Percentiles rank a stretch among this genome's conserved stretches.
Evolutionary conservation across 2,888 invertebrate genomes (phyloP).

Genomic region (Epirrhoe tristata): DNA sequence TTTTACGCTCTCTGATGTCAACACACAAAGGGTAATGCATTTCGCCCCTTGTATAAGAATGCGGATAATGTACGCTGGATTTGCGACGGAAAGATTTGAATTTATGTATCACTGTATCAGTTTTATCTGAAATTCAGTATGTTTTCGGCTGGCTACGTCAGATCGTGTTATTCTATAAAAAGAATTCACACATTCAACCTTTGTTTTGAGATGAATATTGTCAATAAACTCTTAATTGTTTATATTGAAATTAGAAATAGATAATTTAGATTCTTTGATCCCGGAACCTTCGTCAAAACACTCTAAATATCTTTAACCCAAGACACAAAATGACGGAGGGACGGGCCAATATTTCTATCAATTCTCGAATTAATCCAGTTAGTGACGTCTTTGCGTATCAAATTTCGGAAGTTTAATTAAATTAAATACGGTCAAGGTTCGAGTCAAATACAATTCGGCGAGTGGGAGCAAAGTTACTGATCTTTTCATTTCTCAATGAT

Average conservation of each 20-base stretch:
- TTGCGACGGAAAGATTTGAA: slow-evolving; percentile 29
- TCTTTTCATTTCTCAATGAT: slow-evolving; percentile 19
- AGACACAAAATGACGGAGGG: slow-evolving; percentile 4
- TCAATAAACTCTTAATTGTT: background rate
- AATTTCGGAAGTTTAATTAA: slow-evolving; percentile 34
- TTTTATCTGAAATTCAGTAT: slow-evolving; percentile 7
- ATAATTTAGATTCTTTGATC: background rate
- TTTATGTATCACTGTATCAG: slow-evolving; percentile 29
- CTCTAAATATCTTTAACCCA: background rate
- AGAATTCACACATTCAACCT: background rate
- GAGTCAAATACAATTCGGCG: slow-evolving; percentile 18
- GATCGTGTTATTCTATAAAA: too few relatives aligned
- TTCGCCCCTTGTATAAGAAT: slow-evolving; percentile 57
- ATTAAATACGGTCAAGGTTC: slow-evolving; percentile 32
- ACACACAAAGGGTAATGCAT: slow-evolving; percentile 64
- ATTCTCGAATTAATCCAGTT: slow-evolving; percentile 49
- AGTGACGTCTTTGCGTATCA: slow-evolving; percentile 29
- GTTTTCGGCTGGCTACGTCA: slow-evolving; percentile 8
- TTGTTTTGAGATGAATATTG: background rate
- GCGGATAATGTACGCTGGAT: slow-evolving; percentile 39
- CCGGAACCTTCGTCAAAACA: slow-evolving; percentile 7
- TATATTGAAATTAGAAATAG: background rate
- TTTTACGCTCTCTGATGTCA: slow-evolving; percentile 59
- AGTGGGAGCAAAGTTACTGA: slow-evolving; percentile 17
- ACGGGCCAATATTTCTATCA: slow-evolving; percentile 40